Percentiles rank a stretch among this genome's conserved stretches.
Evolutionary conservation across 2,113 vertebrate genomes (phyloP).

Genomic region (Sciurus niger): DNA sequence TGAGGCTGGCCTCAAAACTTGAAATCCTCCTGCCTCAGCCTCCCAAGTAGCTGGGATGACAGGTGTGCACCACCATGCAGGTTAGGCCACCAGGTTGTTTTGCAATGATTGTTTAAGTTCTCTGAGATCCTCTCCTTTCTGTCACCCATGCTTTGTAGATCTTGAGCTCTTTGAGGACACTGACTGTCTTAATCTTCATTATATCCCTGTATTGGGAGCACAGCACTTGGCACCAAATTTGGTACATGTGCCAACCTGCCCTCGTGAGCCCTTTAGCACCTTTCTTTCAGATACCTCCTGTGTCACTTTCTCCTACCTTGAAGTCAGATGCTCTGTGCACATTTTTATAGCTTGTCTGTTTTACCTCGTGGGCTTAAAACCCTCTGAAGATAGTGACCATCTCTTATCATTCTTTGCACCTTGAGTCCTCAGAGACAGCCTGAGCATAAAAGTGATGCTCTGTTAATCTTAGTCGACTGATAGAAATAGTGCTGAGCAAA

Average conservation of each 20-base stretch:
- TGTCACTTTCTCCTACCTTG: not conserved
- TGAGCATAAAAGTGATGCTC: not conserved
- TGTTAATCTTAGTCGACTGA: not conserved
- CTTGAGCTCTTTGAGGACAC: not conserved
- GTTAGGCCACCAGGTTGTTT: not conserved
- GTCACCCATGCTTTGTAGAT: not conserved
- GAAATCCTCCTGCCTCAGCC: too few species aligned
- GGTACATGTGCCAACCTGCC: not conserved
- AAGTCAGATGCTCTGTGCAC: not conserved
- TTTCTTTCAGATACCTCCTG: constrained; percentile 12
- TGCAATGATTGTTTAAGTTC: not conserved
- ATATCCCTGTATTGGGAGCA: not conserved
- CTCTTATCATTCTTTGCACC: not conserved
- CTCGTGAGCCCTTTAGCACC: not conserved
- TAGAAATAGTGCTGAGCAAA: not conserved
- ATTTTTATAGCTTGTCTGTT: constrained; percentile 4
- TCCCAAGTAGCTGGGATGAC: too few species aligned
- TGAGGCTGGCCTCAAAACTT: too few species aligned
- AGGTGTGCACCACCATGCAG: too few species aligned
- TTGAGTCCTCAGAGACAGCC: not conserved
- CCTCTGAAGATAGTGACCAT: not conserved
- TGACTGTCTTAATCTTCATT: not conserved
- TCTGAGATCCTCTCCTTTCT: not conserved
- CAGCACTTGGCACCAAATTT: not conserved
- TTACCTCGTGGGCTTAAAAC: constrained; percentile 6